Evolutionary conservation across 2,113 vertebrate genomes (phyloP).

Genomic region (Paradoxurus hermaphroditus): DNA sequence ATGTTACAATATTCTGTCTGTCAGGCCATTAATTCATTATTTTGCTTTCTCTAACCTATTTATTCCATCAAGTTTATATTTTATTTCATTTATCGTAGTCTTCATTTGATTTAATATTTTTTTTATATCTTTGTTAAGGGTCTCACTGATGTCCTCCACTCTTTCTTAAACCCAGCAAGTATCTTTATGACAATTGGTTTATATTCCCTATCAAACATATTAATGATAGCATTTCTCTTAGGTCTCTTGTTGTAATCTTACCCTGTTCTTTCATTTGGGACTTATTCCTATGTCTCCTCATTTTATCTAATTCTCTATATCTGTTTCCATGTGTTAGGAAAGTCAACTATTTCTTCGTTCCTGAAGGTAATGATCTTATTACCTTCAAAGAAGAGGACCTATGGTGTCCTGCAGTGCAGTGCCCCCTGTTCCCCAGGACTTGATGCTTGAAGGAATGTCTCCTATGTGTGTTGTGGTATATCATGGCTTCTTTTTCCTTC

Average conservation of each 20-base stretch:
- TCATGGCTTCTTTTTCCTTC: background rate
- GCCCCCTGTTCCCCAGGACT: background rate
- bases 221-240: background rate
- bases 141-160: background rate
- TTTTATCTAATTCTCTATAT: background rate
- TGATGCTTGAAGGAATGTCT: background rate
- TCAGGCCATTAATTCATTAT: background rate
- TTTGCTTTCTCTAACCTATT: background rate
- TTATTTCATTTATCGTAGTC: background rate
- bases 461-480: background rate
- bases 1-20: background rate
- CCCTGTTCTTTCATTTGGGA: background rate
- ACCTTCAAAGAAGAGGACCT: background rate
- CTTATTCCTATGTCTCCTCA: background rate
- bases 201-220: background rate
- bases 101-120: background rate
- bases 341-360: background rate
- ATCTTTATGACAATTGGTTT: background rate
- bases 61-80: background rate
- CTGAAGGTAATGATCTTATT: background rate
- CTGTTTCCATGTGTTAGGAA: background rate
- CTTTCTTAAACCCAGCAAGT: background rate
- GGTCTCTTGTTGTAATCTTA: background rate
- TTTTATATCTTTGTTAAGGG: background rate
- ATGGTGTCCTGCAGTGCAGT: background rate